phyloP scores from a whole-genome alignment of 2,797 vertebrate genomes.

The Lutra lutra region DNA sequence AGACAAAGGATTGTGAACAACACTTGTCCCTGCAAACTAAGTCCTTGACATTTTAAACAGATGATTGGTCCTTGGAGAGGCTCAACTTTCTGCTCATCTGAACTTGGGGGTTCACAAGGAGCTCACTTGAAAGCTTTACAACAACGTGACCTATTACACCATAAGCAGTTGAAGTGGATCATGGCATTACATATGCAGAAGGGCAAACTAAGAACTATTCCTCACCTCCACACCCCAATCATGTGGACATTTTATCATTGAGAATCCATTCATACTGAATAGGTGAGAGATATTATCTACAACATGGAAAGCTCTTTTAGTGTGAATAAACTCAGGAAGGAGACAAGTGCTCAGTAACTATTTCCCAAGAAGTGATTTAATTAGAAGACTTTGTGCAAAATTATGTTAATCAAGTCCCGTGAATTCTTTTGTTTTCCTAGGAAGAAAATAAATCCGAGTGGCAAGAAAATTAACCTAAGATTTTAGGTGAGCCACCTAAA shows the following conservation, averaged over 20 bases:
- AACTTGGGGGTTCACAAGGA: neutral
- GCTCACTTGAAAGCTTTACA: neutral
- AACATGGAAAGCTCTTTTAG: neutral
- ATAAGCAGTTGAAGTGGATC: neutral
- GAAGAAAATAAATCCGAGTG: neutral
- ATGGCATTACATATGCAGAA: neutral
- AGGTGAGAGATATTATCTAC: neutral
- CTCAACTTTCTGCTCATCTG: neutral
- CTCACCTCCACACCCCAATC: neutral
- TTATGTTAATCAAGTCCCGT: neutral
- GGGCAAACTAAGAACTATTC: neutral
- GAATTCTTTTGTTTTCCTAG: neutral
- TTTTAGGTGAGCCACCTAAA: neutral
- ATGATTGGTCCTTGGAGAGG: neutral
- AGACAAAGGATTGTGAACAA: neutral
- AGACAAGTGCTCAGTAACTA: neutral
- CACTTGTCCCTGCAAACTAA: neutral
- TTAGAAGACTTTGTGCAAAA: neutral
- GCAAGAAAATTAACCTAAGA: neutral
- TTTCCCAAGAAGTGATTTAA: neutral
- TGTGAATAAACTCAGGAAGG: neutral
- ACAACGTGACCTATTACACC: neutral
- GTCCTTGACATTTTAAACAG: neutral
- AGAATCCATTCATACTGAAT: neutral
- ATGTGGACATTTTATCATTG: too few species aligned